Percentiles rank a stretch among this genome's conserved stretches.
Conservation (phyloP, 2,797 vertebrate genomes). For the Amniataba percoides region DNA sequence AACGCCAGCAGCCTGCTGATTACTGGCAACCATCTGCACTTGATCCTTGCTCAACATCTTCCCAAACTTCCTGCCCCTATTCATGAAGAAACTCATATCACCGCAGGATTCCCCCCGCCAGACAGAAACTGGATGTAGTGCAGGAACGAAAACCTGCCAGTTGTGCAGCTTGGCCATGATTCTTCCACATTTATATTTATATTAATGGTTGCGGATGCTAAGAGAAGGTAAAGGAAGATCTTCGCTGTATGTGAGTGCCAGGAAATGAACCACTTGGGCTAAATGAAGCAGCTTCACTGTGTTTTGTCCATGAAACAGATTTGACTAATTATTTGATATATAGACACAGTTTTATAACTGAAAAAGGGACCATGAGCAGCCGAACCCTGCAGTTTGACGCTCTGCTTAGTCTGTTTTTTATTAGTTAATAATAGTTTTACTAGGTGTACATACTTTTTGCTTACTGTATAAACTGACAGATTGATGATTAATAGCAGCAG, state of each 20-base stretch:
- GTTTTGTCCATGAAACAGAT: constrained; percentile 29
- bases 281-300: constrained; percentile 53
- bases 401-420: constrained; percentile 35
- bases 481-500: constrained; percentile 41
- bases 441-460: constrained; percentile 48
- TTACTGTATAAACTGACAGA: constrained; percentile 42
- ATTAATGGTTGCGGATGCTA: constrained; percentile 36
- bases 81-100: constrained; percentile 58
- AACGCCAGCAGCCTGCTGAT: constrained; percentile 52
- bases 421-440: constrained; percentile 46
- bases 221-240: constrained; percentile 2
- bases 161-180: constrained; percentile 39
- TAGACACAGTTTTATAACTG: constrained; percentile 39
- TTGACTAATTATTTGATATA: constrained; percentile 37
- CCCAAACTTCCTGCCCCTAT: constrained; percentile 54
- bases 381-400: constrained; percentile 29
- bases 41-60: constrained; percentile 55
- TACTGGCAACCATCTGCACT: constrained; percentile 61
- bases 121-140: constrained; percentile 44
- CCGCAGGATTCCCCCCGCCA: constrained; percentile 48
- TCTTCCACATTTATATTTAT: constrained; percentile 33
- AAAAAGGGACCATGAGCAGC: constrained; percentile 7
- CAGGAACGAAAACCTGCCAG: constrained; percentile 48
- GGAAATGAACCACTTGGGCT: constrained; percentile 42
- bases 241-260: constrained; percentile 17